These are phyloP conservation scores for Zosterops borbonicus DNA, from an alignment of 2,113 vertebrate genomes.

Conservation along the genomic window DNA sequence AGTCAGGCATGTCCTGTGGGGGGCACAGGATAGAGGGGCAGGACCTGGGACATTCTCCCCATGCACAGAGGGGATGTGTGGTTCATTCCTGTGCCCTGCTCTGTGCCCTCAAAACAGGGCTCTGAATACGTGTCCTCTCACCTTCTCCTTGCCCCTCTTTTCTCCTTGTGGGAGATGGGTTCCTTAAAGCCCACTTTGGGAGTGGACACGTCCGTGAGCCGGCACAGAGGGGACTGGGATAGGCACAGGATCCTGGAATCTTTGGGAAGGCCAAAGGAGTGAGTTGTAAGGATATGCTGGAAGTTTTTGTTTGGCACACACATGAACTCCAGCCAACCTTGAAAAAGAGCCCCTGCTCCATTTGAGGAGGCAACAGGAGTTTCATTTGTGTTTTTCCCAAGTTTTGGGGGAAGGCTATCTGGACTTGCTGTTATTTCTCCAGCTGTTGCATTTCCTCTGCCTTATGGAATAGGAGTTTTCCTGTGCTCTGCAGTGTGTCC, in stretches of 20 bases:
- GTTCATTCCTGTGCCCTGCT: neutral
- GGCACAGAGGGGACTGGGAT: neutral
- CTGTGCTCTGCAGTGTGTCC: neutral
- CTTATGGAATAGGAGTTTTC: neutral
- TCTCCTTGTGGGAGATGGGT: neutral
- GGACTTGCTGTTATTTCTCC: neutral
- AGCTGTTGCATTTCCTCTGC: neutral
- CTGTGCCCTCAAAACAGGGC: neutral
- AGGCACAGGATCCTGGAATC: neutral
- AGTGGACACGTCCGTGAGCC: rapidly evolving
- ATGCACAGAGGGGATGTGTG: rapidly evolving
- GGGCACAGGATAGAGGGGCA: neutral
- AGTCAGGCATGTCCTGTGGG: neutral
- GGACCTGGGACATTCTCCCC: neutral
- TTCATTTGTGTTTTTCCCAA: neutral
- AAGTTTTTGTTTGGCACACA: neutral
- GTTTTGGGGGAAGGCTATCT: neutral
- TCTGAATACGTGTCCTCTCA: neutral
- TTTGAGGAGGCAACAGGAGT: neutral
- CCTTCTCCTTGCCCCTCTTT: neutral
- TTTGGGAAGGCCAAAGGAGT: neutral
- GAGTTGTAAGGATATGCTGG: neutral
- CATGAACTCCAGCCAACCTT: neutral
- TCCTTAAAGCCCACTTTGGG: neutral
- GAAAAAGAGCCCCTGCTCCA: neutral